phyloP scores from a whole-genome alignment of 1,140 invertebrate genomes.

The Eurosta solidaginis region DNA sequence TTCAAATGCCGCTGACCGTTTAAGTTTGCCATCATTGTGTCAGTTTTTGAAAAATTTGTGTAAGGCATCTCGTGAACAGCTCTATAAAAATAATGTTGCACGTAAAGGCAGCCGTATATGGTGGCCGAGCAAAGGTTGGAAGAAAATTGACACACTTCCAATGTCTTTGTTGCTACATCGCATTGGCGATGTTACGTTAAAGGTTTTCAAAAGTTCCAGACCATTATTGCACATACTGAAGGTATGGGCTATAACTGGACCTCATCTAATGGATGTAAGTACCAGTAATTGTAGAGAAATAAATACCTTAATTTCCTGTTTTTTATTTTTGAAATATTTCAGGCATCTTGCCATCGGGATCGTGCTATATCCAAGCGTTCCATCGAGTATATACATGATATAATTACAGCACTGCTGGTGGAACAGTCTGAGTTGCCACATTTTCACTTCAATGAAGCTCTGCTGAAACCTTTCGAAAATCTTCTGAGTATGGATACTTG shows the following conservation, averaged over 20 bases:
- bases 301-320: not conserved
- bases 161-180: slow-evolving; percentile 74
- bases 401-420: slow-evolving; percentile 84
- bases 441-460: slow-evolving; percentile 93
- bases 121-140: slow-evolving; percentile 60
- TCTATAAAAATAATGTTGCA: slow-evolving; percentile 64
- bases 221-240: slow-evolving; percentile 89
- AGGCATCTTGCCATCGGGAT: slow-evolving; percentile 91
- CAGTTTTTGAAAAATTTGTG: slow-evolving; percentile 82
- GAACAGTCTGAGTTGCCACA: slow-evolving; percentile 87
- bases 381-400: slow-evolving; percentile 91
- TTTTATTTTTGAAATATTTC: slow-evolving; percentile 34
- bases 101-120: slow-evolving; percentile 63
- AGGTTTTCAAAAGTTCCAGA: slow-evolving; percentile 82
- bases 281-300: too few relatives aligned
- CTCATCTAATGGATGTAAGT: slow-evolving; percentile 86
- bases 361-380: slow-evolving; percentile 86
- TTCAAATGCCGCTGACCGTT: slow-evolving; percentile 81
- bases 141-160: slow-evolving; percentile 59
- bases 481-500: slow-evolving; percentile 89
- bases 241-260: slow-evolving; percentile 86
- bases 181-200: slow-evolving; percentile 84
- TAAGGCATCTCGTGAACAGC: slow-evolving; percentile 77
- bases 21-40: slow-evolving; percentile 83
- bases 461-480: slow-evolving; percentile 95